These are phyloP conservation scores for Dendrocincla tyrannina DNA, from an alignment of 2,797 vertebrate species.

Conservation along the genomic window DNA sequence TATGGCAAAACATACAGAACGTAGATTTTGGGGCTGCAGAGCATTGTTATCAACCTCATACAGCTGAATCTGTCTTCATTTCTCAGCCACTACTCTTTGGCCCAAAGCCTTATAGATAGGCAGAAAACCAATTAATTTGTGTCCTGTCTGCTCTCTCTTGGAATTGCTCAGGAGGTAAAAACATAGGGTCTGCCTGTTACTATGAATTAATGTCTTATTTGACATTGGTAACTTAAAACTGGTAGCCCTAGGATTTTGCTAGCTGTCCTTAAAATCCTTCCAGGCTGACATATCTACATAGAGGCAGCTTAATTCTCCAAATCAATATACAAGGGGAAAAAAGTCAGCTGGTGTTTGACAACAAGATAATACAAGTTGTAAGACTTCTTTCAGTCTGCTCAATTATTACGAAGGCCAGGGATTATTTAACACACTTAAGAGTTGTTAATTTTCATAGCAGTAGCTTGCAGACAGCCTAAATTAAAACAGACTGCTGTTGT, in stretches of 20 bases:
- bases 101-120: background rate
- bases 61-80: background rate
- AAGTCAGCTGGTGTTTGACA: constrained; percentile 57
- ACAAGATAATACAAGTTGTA: constrained; percentile 50
- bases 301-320: constrained; percentile 38
- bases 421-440: constrained; percentile 71
- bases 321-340: constrained; percentile 40
- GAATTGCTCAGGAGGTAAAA: background rate
- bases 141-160: background rate
- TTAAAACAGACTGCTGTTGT: constrained; percentile 68
- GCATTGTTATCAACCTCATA: background rate
- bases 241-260: background rate
- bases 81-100: background rate
- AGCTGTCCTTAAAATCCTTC: background rate
- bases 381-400: constrained; percentile 49
- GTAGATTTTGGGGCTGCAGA: background rate
- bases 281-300: background rate
- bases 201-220: background rate
- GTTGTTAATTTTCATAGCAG: constrained; percentile 72
- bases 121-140: background rate
- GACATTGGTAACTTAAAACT: background rate
- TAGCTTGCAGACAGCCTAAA: constrained; percentile 60
- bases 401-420: constrained; percentile 57
- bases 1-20: background rate
- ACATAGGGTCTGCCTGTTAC: background rate